These are phyloP conservation scores for Fregata magnificens DNA, from an alignment of 2,113 vertebrate genomes.

Conservation along the genomic window DNA sequence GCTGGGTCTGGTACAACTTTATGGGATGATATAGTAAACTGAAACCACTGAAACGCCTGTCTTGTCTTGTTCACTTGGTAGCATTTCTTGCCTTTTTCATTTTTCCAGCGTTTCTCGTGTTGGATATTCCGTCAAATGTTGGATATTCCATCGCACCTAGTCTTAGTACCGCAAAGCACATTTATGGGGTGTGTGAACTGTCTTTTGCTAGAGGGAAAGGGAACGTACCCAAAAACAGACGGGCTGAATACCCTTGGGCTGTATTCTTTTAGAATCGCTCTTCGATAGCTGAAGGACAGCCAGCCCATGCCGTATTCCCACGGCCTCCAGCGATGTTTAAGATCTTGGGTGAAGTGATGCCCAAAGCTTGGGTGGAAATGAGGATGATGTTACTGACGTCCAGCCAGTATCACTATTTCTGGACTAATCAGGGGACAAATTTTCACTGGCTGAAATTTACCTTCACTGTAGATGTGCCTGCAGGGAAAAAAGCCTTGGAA, in stretches of 20 bases:
- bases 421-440: neutral
- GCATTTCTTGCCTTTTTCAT: neutral
- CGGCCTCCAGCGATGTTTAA: rapidly evolving
- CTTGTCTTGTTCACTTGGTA: neutral
- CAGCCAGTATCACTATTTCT: neutral
- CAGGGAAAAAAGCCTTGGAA: neutral
- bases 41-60: rapidly evolving
- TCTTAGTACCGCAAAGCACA: neutral
- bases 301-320: too few species aligned
- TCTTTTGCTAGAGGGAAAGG: neutral
- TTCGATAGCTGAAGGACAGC: neutral
- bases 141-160: neutral
- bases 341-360: neutral
- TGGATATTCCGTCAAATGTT: neutral
- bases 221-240: neutral
- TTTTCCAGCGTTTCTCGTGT: neutral
- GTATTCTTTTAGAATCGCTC: rapidly evolving
- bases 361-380: neutral
- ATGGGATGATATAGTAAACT: neutral
- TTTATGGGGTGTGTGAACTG: neutral
- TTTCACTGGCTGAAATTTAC: neutral
- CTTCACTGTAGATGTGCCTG: neutral
- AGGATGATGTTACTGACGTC: neutral
- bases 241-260: rapidly evolving
- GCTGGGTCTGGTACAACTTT: neutral